Percentiles rank a stretch among this genome's conserved stretches.
Conservation (phyloP, 2,113 vertebrate species). For the Bombycilla garrulus region DNA sequence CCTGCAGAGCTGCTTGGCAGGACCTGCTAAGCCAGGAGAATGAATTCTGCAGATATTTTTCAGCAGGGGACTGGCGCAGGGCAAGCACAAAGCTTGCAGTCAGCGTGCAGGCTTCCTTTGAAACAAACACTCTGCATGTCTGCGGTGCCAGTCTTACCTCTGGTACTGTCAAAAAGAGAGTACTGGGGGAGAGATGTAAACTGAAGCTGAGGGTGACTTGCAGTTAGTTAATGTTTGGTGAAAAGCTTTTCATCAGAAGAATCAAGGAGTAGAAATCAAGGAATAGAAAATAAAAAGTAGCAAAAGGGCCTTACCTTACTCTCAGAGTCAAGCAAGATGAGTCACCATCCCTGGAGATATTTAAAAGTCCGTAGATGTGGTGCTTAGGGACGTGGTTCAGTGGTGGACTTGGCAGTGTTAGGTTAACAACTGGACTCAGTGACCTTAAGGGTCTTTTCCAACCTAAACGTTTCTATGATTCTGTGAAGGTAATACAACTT, state of each 20-base stretch:
- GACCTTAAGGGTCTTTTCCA: neutral
- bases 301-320: neutral
- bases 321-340: neutral
- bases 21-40: neutral
- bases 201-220: neutral
- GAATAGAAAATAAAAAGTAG: neutral
- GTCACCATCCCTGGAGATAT: neutral
- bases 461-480: neutral
- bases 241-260: neutral
- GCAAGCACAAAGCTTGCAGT: neutral
- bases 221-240: neutral
- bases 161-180: neutral
- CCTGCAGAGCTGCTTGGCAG: neutral
- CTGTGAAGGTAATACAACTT: neutral
- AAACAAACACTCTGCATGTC: neutral
- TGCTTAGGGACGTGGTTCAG: neutral
- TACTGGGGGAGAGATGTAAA: neutral
- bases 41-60: neutral
- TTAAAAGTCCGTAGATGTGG: neutral
- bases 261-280: neutral
- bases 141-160: neutral
- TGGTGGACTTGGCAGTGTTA: neutral
- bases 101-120: neutral
- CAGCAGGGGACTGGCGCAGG: neutral
- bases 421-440: neutral